Evolutionary conservation across 2,888 invertebrate species (phyloP), one percentile per base, ranked within the genome.

Genomic region (Cheilosia pagana): DNA sequence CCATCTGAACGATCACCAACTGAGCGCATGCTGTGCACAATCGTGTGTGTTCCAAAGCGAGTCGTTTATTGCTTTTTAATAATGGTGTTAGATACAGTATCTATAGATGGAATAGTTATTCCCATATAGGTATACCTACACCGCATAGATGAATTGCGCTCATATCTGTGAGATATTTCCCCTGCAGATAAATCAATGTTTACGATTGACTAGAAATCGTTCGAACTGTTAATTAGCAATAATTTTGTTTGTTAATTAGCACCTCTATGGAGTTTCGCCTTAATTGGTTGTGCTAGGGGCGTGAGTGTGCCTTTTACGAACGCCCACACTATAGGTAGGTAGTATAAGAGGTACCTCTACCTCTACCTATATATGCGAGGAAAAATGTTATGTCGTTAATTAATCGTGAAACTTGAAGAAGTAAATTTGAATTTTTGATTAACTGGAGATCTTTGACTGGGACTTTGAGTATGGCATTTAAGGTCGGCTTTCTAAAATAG

Each of bases 211-310:
- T 79, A 60, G 59, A 70, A 75, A 79, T 59, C 70, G 81, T 75
- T 75, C 70, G 52, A 65, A 81, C 83, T 55, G 79, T 81, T 85
- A 85, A 85, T 81, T 81, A 85, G 83, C 81, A 81, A 85, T 85
- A 75, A 85, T 81, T 79, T 60, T 75, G 83, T 85, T 79, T 75
- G 83, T 81, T 85, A 85, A 85, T 85, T 85, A 85, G 79, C 83
- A 85, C 83, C 83, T 85, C 75, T 41, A 35, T 60, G 83, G 83
- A 79, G 75, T 75, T 85, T 70, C 45, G 59, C 75, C 70, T 52
- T 85, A 85, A 85, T 85, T 85, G 83, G 83, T 79, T 70, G 79
- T 75, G 59, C 45, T 41, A 74, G 62, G 70, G 79, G 79, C 79
- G 83, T 79, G 65, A 85, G 68, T 81, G 43, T 62, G 75, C 65